Evolutionary conservation across 1,140 invertebrate species (phyloP).

Genomic region (Procambarus virginalis): DNA sequence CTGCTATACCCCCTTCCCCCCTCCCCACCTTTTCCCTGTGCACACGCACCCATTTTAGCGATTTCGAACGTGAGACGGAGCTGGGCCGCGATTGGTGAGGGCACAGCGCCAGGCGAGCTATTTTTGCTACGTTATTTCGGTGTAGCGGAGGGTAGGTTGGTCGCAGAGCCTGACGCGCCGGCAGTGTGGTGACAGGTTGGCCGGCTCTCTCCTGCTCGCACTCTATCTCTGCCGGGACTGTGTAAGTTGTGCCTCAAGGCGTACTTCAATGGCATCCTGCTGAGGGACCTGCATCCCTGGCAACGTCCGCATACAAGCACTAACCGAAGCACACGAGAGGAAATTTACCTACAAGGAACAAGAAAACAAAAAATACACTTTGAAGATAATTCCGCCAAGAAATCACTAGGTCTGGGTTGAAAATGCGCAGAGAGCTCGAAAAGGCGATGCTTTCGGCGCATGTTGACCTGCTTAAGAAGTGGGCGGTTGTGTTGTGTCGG

Average conservation of each 20-base stretch:
- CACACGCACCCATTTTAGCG: slow-evolving; percentile 45
- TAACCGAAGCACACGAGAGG: too few relatives aligned
- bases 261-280: background rate
- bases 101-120: slow-evolving; percentile 41
- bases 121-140: slow-evolving; percentile 66
- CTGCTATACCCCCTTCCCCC: background rate
- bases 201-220: slow-evolving; percentile 68
- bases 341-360: too few relatives aligned
- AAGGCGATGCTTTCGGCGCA: too few relatives aligned
- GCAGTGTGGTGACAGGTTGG: slow-evolving; percentile 65
- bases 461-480: too few relatives aligned
- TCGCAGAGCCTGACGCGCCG: slow-evolving; percentile 61
- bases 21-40: too few relatives aligned
- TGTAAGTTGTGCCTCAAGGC: slow-evolving; percentile 30
- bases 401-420: too few relatives aligned
- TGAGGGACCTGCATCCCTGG: background rate
- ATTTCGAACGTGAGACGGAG: slow-evolving; percentile 52
- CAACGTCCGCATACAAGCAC: too few relatives aligned
- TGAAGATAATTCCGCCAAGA: too few relatives aligned
- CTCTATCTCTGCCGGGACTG: slow-evolving; percentile 33
- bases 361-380: too few relatives aligned
- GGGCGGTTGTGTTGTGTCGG: too few relatives aligned
- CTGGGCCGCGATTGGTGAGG: slow-evolving; percentile 38
- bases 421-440: too few relatives aligned
- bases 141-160: slow-evolving; percentile 14